phyloP scores from a whole-genome alignment of 2,888 invertebrate species.

The Busseola fusca region DNA sequence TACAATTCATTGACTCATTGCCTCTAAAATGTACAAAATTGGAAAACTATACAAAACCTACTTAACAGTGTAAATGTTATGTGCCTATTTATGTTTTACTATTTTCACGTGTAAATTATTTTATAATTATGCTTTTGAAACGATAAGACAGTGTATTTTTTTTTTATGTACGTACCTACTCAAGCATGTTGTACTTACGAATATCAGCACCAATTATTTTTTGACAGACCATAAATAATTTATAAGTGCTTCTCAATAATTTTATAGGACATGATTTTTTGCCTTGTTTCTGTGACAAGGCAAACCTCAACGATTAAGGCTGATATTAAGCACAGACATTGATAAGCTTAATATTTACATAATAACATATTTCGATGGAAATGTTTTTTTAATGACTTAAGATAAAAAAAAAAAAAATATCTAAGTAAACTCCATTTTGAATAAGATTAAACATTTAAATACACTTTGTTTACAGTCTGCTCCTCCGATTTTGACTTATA shows the following conservation, averaged over 20 bases:
- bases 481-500: no score
- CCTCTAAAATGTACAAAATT: not conserved
- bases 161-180: no score
- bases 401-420: not conserved
- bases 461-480: no score
- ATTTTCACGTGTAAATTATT: not conserved
- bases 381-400: not conserved
- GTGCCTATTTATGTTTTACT: not conserved
- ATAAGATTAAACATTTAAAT: no score
- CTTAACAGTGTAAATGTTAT: no score
- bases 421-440: no score
- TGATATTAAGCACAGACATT: constrained; percentile 52
- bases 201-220: not conserved
- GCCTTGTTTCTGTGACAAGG: constrained; percentile 65
- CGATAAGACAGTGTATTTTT: not conserved
- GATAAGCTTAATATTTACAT: constrained; percentile 31
- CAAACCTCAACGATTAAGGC: constrained; percentile 52
- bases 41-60: no score
- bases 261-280: constrained; percentile 10
- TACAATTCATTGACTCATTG: no score
- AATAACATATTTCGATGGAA: not conserved
- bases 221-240: not conserved
- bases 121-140: not conserved
- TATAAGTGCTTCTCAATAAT: not conserved
- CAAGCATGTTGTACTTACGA: not conserved